phyloP scores from a whole-genome alignment of 2,888 invertebrate species.

The Lasioglossum leucozonium region DNA sequence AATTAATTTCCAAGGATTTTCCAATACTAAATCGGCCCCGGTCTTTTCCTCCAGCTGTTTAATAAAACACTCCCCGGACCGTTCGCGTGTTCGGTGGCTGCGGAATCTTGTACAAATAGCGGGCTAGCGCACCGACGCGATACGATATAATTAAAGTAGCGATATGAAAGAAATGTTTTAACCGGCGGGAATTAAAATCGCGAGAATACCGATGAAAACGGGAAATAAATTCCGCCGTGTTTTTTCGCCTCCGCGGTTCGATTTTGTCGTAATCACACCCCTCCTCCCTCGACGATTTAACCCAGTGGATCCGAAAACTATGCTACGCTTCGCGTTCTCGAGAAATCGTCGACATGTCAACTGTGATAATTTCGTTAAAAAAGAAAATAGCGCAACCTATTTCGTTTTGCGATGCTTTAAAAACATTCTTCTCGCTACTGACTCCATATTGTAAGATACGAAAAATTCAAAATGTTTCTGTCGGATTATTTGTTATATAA shows the following conservation, averaged over 20 bases:
- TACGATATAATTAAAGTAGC: conserved; percentile 18
- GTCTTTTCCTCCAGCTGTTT: neutral
- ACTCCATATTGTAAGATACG: too few species aligned
- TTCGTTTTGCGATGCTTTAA: too few species aligned
- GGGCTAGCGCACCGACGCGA: neutral
- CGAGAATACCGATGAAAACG: neutral
- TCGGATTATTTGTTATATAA: neutral
- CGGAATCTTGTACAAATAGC: neutral
- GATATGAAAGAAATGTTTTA: neutral
- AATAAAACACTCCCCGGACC: conserved; percentile 12
- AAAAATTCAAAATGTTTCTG: too few species aligned
- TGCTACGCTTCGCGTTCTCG: neutral
- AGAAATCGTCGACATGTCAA: neutral
- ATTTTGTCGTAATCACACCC: neutral
- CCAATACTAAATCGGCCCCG: neutral
- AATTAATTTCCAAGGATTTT: conserved; percentile 47
- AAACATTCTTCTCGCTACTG: too few species aligned
- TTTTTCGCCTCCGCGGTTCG: neutral
- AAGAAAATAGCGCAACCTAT: too few species aligned
- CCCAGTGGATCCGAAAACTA: neutral
- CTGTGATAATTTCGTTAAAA: too few species aligned
- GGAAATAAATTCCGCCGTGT: neutral
- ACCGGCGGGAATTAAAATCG: neutral
- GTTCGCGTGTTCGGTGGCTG: neutral
- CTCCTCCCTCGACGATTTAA: neutral